phyloP scores from a whole-genome alignment of 2,797 vertebrate genomes.

The Odontamblyopus lacepedii region DNA sequence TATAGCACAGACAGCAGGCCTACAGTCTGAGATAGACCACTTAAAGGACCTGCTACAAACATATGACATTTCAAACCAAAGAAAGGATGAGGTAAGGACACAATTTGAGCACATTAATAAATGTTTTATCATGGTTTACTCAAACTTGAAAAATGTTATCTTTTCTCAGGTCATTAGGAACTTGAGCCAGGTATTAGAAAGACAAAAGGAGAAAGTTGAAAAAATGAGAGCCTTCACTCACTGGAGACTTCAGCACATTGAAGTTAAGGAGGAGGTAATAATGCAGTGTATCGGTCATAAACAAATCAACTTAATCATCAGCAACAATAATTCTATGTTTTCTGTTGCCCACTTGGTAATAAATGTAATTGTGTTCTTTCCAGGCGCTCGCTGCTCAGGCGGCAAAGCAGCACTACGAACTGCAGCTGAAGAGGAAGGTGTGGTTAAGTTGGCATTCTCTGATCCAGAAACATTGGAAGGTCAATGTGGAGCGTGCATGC shows the following conservation, averaged over 20 bases:
- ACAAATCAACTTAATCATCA: neutral
- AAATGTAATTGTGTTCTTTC: conserved; percentile 22
- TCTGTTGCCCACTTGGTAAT: conserved; percentile 22
- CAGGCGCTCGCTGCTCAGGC: conserved; percentile 71
- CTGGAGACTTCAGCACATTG: conserved; percentile 85
- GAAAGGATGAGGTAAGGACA: conserved; percentile 89
- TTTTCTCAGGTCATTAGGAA: conserved; percentile 85
- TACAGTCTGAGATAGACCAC: conserved; percentile 79
- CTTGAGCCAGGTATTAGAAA: conserved; percentile 85
- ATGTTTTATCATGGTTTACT: neutral
- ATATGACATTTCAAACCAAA: conserved; percentile 86
- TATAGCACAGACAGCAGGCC: conserved; percentile 70
- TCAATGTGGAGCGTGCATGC: conserved; percentile 86
- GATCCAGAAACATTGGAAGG: conserved; percentile 85
- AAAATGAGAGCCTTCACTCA: conserved; percentile 87
- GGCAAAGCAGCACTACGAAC: conserved; percentile 83
- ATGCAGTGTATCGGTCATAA: neutral
- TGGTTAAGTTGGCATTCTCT: conserved; percentile 86
- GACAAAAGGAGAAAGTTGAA: conserved; percentile 86
- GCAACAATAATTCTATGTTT: neutral
- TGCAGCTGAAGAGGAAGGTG: conserved; percentile 85
- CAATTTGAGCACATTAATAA: neutral
- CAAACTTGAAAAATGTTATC: neutral
- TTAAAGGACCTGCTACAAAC: conserved; percentile 85
- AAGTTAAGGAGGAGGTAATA: conserved; percentile 84